Evolutionary conservation across 2,113 vertebrate species (phyloP).

Genomic region (Podarcis raffonei): DNA sequence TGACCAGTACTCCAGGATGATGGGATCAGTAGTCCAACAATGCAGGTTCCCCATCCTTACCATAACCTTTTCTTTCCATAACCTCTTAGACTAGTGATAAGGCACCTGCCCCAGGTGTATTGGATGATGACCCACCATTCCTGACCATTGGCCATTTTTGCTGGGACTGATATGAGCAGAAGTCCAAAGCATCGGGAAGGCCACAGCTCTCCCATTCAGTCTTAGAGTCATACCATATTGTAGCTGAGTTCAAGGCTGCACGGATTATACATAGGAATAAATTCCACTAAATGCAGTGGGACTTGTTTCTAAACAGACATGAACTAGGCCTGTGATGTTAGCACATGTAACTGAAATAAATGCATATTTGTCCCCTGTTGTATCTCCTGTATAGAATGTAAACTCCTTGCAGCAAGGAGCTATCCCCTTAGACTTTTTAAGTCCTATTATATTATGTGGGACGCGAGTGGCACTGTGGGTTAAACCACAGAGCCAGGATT

Average conservation of each 20-base stretch:
- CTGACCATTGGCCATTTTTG: too few relatives aligned
- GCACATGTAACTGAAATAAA: not conserved
- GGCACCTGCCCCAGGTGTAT: too few relatives aligned
- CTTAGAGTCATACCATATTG: not conserved
- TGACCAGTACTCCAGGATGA: too few relatives aligned
- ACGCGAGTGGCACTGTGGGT: too few relatives aligned
- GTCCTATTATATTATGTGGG: too few relatives aligned
- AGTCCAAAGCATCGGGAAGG: too few relatives aligned
- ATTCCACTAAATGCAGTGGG: not conserved
- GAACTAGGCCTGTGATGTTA: not conserved
- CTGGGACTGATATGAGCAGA: too few relatives aligned
- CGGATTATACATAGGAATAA: not conserved
- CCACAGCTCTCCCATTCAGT: not conserved
- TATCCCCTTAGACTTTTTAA: not conserved
- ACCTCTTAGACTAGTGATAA: too few relatives aligned
- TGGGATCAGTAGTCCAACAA: too few relatives aligned
- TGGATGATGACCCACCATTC: not conserved
- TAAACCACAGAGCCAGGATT: too few relatives aligned
- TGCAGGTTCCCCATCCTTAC: too few relatives aligned
- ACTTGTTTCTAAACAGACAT: not conserved
- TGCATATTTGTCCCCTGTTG: not conserved
- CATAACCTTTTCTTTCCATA: too few relatives aligned
- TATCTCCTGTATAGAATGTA: not conserved
- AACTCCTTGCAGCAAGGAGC: not conserved
- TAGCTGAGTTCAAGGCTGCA: not conserved